Base-by-base conservation (phyloP, 2,888 invertebrate genomes). In the Melinaea menophilus region DNA sequence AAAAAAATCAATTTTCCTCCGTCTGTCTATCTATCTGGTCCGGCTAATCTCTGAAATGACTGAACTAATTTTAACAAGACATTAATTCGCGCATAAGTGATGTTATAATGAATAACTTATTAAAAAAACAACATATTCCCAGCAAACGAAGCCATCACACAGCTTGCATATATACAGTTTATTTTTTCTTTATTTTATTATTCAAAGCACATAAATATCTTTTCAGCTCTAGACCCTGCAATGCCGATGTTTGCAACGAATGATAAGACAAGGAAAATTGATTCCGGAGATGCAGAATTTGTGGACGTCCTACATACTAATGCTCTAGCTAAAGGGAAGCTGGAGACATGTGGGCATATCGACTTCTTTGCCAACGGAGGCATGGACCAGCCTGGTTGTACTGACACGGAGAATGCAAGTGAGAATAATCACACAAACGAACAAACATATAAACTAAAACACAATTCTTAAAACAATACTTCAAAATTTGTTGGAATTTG, bases 221-320 rank as follows among this genome's bases (percentile, higher is more conserved):
- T 73, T 51, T 70, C n/a, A 93, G 94, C 92, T 2, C 75, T 94
- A n/a, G 94, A 94, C 75, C 94, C 94, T 0, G 94, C 94, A 0
- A 80, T 93, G 73, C 94, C 94, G 0, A 72, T 94, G 5, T 94
- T 94, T 69, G 91, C 91, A 0, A 86, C 91, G 0, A 79, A 79
- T 0, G 84, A 90, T 58, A 62, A 72, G 0, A 78, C 80, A 0
- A 86, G 81, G 48, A 92, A 92, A 72, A 70, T 94, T 35, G 93
- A 93, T 73, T 70, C 81, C 0, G 76, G 75, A 0, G 94, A 94
- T 74, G 94, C 93, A 0, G 83, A 88, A 0, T 93, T 92, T 70
- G 93, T 94, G 0, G 94, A 94, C 72, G 90, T 93, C 0, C 86
- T 94, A 5, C 94, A 94, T 72, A 93, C 94, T 0, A 93, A 94